These are phyloP conservation scores for Netelia inedita DNA, from an alignment of 2,888 invertebrate genomes.

Conservation along the genomic window DNA sequence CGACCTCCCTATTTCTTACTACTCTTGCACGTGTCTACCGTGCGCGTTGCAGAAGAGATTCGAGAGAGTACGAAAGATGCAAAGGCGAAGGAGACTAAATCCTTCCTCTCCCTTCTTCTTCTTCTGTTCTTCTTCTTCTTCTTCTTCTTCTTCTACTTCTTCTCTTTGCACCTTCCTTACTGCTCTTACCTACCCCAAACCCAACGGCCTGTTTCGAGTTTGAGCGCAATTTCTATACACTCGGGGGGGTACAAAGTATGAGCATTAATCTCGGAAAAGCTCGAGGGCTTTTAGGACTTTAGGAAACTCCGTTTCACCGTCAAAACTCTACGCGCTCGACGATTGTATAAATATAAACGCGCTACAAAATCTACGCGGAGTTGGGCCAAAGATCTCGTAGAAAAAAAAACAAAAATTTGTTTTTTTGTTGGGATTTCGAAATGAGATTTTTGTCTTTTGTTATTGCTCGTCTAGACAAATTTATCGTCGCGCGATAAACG, in stretches of 20 bases:
- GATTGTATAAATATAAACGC: no score
- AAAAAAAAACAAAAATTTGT: no score
- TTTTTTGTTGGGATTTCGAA: no score
- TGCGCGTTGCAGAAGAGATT: conserved; percentile 29
- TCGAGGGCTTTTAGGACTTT: conserved; percentile 2
- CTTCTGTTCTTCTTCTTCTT: not conserved
- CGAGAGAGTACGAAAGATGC: conserved; percentile 18
- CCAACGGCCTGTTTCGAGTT: not conserved
- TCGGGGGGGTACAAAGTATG: not conserved
- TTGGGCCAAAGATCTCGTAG: no score
- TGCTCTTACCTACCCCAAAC: no score
- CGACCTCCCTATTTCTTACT: no score
- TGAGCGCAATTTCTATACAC: conserved; percentile 27
- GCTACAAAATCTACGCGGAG: no score
- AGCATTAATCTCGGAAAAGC: conserved; percentile 23
- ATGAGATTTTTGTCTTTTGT: no score
- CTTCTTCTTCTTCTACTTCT: no score
- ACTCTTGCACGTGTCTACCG: conserved; percentile 49
- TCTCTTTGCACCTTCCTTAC: no score
- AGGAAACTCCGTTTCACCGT: not conserved
- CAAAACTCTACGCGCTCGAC: conserved; percentile 17
- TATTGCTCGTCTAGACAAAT: no score
- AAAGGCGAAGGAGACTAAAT: conserved; percentile 30
- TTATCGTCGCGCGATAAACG: no score
- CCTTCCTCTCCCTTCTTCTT: not conserved